Conservation (phyloP, 2,113 vertebrate genomes). For the Solenodon paradoxus region DNA sequence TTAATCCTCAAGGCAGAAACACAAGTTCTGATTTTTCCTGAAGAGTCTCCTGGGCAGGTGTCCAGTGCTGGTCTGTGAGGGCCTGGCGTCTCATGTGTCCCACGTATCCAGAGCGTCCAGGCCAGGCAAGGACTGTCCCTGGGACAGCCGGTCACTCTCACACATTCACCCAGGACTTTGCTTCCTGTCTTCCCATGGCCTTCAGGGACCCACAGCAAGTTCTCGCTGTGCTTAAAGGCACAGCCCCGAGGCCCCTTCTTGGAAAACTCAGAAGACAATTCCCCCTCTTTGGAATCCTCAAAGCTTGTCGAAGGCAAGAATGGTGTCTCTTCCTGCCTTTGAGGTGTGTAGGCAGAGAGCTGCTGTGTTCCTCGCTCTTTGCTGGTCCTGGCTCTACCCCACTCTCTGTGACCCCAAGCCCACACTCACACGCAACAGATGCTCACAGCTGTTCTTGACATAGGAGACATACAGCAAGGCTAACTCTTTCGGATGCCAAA, state of each 20-base stretch:
- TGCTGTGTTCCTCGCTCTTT: background rate
- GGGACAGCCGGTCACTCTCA: accelerated
- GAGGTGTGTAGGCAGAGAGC: background rate
- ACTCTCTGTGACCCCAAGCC: accelerated
- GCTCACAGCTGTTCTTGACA: background rate
- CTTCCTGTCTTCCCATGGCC: accelerated
- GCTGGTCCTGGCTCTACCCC: background rate
- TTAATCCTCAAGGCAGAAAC: background rate
- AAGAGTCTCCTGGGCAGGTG: background rate
- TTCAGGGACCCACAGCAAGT: background rate
- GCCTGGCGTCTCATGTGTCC: no score
- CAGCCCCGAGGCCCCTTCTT: background rate
- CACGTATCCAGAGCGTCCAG: background rate
- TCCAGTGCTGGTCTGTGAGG: background rate
- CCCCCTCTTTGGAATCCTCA: background rate
- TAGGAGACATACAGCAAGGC: no score
- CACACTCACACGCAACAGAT: background rate
- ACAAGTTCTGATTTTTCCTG: background rate
- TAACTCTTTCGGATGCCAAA: background rate
- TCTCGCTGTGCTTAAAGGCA: no score
- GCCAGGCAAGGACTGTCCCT: background rate
- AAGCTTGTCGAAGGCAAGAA: background rate
- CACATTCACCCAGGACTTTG: background rate
- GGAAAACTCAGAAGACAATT: background rate
- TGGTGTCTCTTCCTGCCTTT: background rate